Conservation (phyloP, 2,888 invertebrate species). For the Chesias legatella region DNA sequence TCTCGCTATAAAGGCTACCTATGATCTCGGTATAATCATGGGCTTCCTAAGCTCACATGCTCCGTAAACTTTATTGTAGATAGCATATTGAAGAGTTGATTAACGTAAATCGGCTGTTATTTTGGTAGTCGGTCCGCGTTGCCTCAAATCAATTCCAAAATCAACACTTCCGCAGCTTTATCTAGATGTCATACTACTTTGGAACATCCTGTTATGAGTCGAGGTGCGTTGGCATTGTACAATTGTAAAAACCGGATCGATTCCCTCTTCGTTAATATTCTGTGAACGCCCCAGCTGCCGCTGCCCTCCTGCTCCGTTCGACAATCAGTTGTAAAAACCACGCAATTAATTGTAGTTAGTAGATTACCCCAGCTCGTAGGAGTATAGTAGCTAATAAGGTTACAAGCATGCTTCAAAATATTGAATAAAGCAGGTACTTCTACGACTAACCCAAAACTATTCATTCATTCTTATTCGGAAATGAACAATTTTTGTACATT, state of each 20-base stretch:
- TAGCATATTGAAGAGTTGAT: no score
- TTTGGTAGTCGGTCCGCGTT: constrained; percentile 24
- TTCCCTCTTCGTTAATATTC: constrained; percentile 44
- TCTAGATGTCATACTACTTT: constrained; percentile 21
- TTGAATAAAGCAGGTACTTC: no score
- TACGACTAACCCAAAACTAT: no score
- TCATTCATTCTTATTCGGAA: no score
- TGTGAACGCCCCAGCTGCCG: constrained; percentile 31
- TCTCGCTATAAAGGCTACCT: constrained; percentile 11
- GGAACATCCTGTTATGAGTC: constrained; percentile 27
- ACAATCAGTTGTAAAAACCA: constrained; percentile 23
- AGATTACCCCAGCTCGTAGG: no score
- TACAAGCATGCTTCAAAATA: no score
- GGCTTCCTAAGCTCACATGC: no score
- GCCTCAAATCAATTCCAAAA: constrained; percentile 17
- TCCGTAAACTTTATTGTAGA: no score
- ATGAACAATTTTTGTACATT: no score
- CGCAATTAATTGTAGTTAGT: no score
- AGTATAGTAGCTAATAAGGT: no score
- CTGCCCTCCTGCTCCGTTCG: constrained; percentile 14
- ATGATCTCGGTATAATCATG: constrained; percentile 7
- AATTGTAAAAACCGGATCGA: constrained; percentile 39
- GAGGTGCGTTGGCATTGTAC: constrained; percentile 13
- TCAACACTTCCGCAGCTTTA: constrained; percentile 23
- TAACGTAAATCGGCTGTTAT: constrained; percentile 6